Evolutionary conservation across 2,888 invertebrate genomes (phyloP).

Genomic region (Podabrus alpinus): DNA sequence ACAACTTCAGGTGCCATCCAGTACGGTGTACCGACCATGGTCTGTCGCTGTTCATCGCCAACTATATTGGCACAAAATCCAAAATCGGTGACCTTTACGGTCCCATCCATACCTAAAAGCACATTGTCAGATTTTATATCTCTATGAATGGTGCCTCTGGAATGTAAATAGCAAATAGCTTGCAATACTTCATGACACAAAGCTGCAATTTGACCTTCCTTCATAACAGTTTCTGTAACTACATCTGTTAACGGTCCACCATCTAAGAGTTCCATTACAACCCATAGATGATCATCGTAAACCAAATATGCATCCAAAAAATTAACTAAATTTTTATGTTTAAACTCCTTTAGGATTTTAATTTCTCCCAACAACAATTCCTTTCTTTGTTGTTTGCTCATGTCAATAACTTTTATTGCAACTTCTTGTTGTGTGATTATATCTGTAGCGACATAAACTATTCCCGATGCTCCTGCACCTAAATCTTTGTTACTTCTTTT

Average conservation of each 20-base stretch:
- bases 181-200: constrained; percentile 88
- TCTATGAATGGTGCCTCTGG: constrained; percentile 87
- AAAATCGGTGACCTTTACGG: constrained; percentile 93
- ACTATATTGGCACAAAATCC: constrained; percentile 97
- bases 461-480: constrained; percentile 91
- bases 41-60: constrained; percentile 92
- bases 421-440: constrained; percentile 74
- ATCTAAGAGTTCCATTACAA: constrained; percentile 92
- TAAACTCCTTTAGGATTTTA: constrained; percentile 85
- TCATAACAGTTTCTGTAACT: constrained; percentile 96
- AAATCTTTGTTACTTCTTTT: constrained; percentile 78
- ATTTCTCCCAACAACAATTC: constrained; percentile 96
- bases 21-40: constrained; percentile 97
- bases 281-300: constrained; percentile 87
- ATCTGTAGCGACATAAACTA: constrained; percentile 88
- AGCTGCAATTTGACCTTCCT: constrained; percentile 94
- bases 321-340: constrained; percentile 94
- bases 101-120: constrained; percentile 88
- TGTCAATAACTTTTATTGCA: constrained; percentile 95
- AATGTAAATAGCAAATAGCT: constrained; percentile 88
- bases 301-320: constrained; percentile 93
- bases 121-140: constrained; percentile 99
- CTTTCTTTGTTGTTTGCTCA: constrained; percentile 93
- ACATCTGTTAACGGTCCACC: constrained; percentile 97
- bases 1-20: constrained; percentile 99